phyloP scores from a whole-genome alignment of 2,113 vertebrate species.

The Miniopterus natalensis region DNA sequence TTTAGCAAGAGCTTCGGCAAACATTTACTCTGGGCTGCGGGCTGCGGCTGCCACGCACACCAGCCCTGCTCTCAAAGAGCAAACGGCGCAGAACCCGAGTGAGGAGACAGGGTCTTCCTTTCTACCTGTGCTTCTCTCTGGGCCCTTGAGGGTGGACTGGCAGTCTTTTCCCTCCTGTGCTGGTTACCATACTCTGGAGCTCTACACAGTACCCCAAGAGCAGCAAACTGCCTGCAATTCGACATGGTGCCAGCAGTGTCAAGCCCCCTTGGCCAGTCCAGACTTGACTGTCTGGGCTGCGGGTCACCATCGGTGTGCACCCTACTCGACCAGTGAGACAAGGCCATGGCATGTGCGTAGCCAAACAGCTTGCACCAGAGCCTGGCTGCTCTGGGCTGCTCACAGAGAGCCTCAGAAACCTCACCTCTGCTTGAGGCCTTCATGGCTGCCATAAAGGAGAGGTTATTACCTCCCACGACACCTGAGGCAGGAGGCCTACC shows the following conservation, averaged over 20 bases:
- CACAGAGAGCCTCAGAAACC: background rate
- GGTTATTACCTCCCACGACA: background rate
- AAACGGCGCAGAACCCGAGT: background rate
- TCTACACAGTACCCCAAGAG: background rate
- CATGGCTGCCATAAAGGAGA: fast-evolving
- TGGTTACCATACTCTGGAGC: background rate
- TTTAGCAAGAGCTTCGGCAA: background rate
- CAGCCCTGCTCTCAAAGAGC: background rate
- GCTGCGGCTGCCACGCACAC: background rate
- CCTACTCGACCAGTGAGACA: no score
- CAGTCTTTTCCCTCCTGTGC: background rate
- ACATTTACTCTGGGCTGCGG: fast-evolving
- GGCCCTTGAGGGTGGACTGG: background rate
- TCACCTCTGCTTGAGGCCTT: background rate
- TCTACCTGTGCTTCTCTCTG: fast-evolving
- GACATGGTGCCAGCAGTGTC: background rate
- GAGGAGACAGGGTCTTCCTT: no score
- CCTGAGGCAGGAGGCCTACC: background rate
- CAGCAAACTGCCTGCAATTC: background rate
- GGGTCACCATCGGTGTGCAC: fast-evolving
- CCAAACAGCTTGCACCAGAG: background rate
- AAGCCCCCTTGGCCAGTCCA: fast-evolving
- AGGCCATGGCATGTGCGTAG: fast-evolving
- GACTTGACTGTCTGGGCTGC: background rate
- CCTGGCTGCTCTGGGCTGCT: fast-evolving